phyloP scores from a whole-genome alignment of 2,888 invertebrate genomes.

The Cenopis cana region DNA sequence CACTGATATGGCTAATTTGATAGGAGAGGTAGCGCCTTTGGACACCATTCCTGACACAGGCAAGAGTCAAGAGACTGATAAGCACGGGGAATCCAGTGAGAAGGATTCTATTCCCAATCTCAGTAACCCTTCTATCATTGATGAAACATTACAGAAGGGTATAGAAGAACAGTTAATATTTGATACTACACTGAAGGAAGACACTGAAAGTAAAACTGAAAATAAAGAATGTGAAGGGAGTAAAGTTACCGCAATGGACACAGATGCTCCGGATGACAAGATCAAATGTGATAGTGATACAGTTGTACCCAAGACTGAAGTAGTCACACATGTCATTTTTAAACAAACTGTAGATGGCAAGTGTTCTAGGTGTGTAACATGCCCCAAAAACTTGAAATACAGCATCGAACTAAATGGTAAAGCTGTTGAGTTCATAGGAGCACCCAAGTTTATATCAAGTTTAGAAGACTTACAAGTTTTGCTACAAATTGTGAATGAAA shows the following conservation, averaged over 20 bases:
- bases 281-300: constrained; percentile 32
- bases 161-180: constrained; percentile 69
- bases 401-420: constrained; percentile 74
- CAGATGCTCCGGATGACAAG: constrained; percentile 42
- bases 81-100: constrained; percentile 48
- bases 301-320: constrained; percentile 48
- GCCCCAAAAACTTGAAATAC: constrained; percentile 77
- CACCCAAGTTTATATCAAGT: constrained; percentile 77
- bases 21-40: constrained; percentile 62
- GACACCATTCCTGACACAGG: constrained; percentile 52
- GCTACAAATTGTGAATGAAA: constrained; percentile 81
- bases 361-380: constrained; percentile 73
- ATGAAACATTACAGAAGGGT: constrained; percentile 71
- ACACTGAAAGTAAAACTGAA: neutral
- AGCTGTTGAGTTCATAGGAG: constrained; percentile 76
- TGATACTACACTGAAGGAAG: constrained; percentile 43
- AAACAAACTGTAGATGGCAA: constrained; percentile 69
- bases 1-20: constrained; percentile 59
- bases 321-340: constrained; percentile 72
- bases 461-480: constrained; percentile 79
- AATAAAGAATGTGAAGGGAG: constrained; percentile 15
- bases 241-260: constrained; percentile 46
- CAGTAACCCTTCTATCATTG: constrained; percentile 75
- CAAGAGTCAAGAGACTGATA: constrained; percentile 47
- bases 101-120: constrained; percentile 64